A percentile compares a stretch with the other conserved stretches of the same genome.
phyloP scores from a whole-genome alignment of 2,797 vertebrate genomes.

The Crax fasciolata region DNA sequence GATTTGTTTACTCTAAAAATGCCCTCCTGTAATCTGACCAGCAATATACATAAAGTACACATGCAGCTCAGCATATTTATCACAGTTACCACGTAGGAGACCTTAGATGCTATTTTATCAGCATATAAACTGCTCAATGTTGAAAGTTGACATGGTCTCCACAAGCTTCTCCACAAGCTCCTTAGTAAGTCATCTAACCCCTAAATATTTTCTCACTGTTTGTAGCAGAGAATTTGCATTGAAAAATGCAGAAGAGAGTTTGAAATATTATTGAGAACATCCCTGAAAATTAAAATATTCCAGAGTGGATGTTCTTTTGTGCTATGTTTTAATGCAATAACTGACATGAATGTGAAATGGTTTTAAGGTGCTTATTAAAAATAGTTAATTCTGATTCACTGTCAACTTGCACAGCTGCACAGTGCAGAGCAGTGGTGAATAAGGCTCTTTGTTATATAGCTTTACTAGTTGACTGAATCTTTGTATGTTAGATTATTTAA shows the following conservation, averaged over 20 bases:
- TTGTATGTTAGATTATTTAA: background rate
- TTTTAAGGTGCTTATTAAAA: background rate
- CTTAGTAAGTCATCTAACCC: background rate
- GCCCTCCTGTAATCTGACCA: background rate
- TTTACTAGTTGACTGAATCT: background rate
- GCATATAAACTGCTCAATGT: rapidly evolving
- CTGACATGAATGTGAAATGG: background rate
- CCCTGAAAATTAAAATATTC: background rate
- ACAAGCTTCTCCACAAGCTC: background rate
- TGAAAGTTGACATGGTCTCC: background rate
- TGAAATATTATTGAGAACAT: background rate
- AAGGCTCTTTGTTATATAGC: background rate
- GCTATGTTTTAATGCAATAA: background rate
- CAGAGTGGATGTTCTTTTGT: background rate
- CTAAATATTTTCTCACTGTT: background rate
- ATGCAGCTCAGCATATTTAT: background rate
- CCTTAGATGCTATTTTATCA: background rate
- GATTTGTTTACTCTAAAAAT: background rate
- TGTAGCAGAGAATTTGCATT: background rate
- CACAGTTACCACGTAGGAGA: background rate
- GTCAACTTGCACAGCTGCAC: background rate
- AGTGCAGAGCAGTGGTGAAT: background rate
- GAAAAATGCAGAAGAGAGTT: background rate
- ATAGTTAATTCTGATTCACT: background rate
- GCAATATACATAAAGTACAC: rapidly evolving